Percentiles rank a stretch among this genome's conserved stretches.
phyloP scores from a whole-genome alignment of 2,888 invertebrate genomes.

The Cancer borealis region DNA sequence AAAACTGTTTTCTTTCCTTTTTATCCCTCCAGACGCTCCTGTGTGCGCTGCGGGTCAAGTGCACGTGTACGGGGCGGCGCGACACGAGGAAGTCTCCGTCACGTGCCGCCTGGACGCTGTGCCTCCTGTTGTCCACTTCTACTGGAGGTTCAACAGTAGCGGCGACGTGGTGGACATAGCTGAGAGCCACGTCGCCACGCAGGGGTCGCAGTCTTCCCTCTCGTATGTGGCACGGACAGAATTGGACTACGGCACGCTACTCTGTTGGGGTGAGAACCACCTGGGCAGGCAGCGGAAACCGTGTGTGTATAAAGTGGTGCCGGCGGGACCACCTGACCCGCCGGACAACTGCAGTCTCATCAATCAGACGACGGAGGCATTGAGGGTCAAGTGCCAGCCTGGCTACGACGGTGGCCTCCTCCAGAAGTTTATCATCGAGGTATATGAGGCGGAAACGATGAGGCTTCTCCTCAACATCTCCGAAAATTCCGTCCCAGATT shows the following conservation, averaged over 20 bases:
- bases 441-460: conserved; percentile 61
- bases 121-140: conserved; percentile 74
- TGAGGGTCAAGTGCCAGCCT: conserved; percentile 67
- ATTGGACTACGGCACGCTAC: conserved; percentile 90
- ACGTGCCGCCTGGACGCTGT: conserved; percentile 76
- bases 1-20: neutral
- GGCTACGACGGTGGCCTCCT: conserved; percentile 76
- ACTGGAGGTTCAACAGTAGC: conserved; percentile 77
- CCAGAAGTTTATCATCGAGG: conserved; percentile 75
- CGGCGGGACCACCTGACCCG: conserved; percentile 79
- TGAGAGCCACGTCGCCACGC: conserved; percentile 68
- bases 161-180: conserved; percentile 76
- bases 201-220: conserved; percentile 69
- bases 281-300: conserved; percentile 92
- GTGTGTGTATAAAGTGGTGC: conserved; percentile 94
- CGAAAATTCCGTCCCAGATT: conserved; percentile 68
- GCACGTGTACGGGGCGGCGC: conserved; percentile 76
- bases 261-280: conserved; percentile 91
- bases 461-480: conserved; percentile 71
- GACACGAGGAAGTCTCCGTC: conserved; percentile 74
- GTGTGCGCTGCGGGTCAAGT: conserved; percentile 73
- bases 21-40: conserved; percentile 69
- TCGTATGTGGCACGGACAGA: conserved; percentile 73
- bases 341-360: conserved; percentile 72
- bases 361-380: conserved; percentile 73